A percentile compares a stretch with the other conserved stretches of the same genome.
phyloP scores from a whole-genome alignment of 2,888 invertebrate genomes.

The Lucinisca nassula region DNA sequence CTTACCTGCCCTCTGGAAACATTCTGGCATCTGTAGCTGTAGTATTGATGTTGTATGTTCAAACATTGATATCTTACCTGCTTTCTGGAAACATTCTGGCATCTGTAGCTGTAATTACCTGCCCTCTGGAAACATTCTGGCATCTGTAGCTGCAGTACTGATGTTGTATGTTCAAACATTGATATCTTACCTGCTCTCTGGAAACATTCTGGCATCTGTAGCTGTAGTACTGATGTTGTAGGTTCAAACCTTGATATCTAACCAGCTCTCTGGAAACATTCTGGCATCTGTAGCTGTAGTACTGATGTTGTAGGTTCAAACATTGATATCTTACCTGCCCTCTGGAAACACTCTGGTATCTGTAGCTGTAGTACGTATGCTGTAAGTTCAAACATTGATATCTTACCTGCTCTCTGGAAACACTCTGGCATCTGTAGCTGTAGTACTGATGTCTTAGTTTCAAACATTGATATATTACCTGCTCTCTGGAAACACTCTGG shows the following conservation, averaged over 20 bases:
- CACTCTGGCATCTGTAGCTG: slow-evolving; percentile 52
- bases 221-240: slow-evolving; percentile 72
- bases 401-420: slow-evolving; percentile 1
- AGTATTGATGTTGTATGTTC: slow-evolving; percentile 78
- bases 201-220: slow-evolving; percentile 40
- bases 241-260: no score
- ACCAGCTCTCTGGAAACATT: background rate
- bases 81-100: background rate
- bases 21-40: slow-evolving; percentile 52
- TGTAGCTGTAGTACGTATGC: slow-evolving; percentile 71
- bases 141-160: slow-evolving; percentile 67
- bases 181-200: slow-evolving; percentile 46
- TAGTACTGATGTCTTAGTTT: slow-evolving; percentile 77
- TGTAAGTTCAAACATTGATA: slow-evolving; percentile 81
- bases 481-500: background rate
- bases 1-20: background rate
- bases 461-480: slow-evolving; percentile 77
- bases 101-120: slow-evolving; percentile 54
- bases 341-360: slow-evolving; percentile 6
- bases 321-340: slow-evolving; percentile 69
- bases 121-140: background rate
- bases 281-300: slow-evolving; percentile 60
- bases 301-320: slow-evolving; percentile 80
- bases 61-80: slow-evolving; percentile 75
- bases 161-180: slow-evolving; percentile 81